A percentile compares a stretch with the other conserved stretches of the same genome.
Evolutionary conservation across 2,888 invertebrate genomes (phyloP).

Genomic region (Drosophila mulleri): DNA sequence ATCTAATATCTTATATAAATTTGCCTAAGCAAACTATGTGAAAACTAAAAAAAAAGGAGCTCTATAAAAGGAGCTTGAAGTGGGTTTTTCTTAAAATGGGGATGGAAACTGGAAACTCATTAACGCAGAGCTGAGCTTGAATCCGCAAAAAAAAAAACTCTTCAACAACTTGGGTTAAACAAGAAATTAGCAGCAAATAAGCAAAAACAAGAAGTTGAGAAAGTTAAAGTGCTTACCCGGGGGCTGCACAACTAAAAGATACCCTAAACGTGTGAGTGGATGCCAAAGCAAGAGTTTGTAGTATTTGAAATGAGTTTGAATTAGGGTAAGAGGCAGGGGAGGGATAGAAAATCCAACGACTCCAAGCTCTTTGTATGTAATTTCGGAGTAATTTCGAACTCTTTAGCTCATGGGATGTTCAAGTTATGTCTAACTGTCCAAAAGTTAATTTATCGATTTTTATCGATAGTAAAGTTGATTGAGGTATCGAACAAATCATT

Average conservation of each 20-base stretch:
- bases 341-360: too few relatives aligned
- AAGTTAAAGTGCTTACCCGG: background rate
- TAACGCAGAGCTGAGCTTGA: conserved; percentile 45
- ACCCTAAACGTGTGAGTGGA: background rate
- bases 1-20: conserved; percentile 12
- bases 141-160: conserved; percentile 19
- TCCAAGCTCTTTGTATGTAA: too few relatives aligned
- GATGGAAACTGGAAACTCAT: conserved; percentile 44
- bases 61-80: background rate
- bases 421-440: too few relatives aligned
- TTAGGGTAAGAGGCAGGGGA: too few relatives aligned
- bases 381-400: too few relatives aligned
- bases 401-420: too few relatives aligned
- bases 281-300: too few relatives aligned
- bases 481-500: too few relatives aligned
- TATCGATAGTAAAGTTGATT: too few relatives aligned
- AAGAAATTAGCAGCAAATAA: conserved; percentile 68
- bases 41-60: background rate
- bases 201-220: conserved; percentile 31
- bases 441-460: too few relatives aligned
- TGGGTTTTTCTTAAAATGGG: background rate
- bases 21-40: conserved; percentile 10
- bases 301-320: too few relatives aligned
- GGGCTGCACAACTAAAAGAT: background rate
- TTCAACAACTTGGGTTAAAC: conserved; percentile 52